Percentiles rank a stretch among this genome's conserved stretches.
Conservation (phyloP, 2,113 vertebrate genomes). For the Gymnarchus niloticus region DNA sequence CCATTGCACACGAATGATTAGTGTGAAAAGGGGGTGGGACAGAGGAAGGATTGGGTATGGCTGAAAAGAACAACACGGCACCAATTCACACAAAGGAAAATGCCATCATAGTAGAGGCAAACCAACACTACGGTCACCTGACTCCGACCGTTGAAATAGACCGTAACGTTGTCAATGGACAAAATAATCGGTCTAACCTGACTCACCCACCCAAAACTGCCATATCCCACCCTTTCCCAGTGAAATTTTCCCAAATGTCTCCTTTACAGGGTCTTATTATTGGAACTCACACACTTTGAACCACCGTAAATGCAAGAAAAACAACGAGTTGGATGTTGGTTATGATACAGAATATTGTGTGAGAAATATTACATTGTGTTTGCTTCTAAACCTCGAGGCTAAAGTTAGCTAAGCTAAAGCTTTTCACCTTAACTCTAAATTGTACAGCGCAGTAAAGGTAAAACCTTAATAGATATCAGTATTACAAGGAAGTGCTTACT, state of each 20-base stretch:
- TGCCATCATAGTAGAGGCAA: not conserved
- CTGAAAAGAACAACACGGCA: not conserved
- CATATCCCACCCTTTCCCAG: not conserved
- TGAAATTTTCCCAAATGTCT: not conserved
- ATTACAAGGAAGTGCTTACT: not conserved
- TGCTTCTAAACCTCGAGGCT: not conserved
- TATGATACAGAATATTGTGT: not conserved
- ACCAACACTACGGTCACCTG: no score
- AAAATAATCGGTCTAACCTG: not conserved
- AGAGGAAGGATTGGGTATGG: not conserved
- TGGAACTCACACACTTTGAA: not conserved
- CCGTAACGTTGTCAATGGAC: not conserved
- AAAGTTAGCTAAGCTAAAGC: not conserved
- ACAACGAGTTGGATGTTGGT: not conserved
- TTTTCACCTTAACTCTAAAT: not conserved
- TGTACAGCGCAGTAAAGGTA: not conserved
- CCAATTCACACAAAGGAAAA: not conserved
- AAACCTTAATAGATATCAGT: not conserved
- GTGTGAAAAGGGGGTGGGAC: not conserved
- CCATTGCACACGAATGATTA: not conserved
- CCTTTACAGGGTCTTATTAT: not conserved
- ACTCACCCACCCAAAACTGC: not conserved
- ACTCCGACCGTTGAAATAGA: no score
- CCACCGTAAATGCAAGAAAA: not conserved
- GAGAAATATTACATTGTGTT: conserved; percentile 2